phyloP scores from a whole-genome alignment of 2,113 vertebrate genomes.

The Saguinus imperator region DNA sequence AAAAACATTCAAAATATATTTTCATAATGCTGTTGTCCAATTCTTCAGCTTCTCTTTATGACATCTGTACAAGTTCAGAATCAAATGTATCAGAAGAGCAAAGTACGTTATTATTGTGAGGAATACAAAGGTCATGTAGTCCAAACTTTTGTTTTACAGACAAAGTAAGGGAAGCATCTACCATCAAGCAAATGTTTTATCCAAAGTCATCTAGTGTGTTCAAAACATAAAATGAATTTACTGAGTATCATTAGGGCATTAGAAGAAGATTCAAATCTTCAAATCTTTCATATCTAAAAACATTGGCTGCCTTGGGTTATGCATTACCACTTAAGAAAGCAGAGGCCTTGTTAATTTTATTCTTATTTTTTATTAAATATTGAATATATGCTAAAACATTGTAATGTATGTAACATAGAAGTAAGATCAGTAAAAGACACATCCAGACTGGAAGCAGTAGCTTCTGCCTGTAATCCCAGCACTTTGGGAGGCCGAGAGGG shows the following conservation, averaged over 20 bases:
- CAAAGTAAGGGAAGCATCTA: background rate
- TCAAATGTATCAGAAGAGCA: background rate
- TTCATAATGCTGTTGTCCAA: background rate
- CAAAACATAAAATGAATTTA: constrained; percentile 6
- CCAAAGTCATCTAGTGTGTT: background rate
- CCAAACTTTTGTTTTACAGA: background rate
- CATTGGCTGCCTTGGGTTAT: background rate
- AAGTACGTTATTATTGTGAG: background rate
- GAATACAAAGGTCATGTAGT: background rate
- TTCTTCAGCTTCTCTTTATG: background rate
- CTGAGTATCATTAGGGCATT: background rate
- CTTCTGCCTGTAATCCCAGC: no score
- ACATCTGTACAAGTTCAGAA: background rate
- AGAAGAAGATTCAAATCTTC: background rate
- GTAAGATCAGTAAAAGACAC: background rate
- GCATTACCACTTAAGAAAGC: background rate
- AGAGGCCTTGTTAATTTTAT: background rate
- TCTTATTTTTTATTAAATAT: background rate
- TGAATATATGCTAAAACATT: background rate
- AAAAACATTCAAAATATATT: background rate
- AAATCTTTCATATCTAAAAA: background rate
- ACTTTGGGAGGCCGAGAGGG: no score
- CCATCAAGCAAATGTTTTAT: background rate
- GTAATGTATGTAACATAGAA: background rate
- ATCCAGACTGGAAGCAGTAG: background rate